Base-by-base conservation (phyloP, 2,888 invertebrate species). In the Diabrotica balteata region DNA sequence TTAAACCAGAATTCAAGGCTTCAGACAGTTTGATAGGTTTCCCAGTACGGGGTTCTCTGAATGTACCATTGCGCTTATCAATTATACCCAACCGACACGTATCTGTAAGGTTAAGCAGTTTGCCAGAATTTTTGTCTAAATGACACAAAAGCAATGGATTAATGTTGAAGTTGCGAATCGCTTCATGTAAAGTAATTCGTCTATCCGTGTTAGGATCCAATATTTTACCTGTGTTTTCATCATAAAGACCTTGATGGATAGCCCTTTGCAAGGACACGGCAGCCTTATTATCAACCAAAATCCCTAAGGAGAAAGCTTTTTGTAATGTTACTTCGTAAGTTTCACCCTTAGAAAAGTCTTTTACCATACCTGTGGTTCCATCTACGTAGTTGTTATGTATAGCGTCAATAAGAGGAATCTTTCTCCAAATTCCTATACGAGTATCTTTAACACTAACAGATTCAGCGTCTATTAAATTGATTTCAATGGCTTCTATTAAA, bases 191-290 rank as follows among this genome's bases (percentile, higher is more conserved):
- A 2, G 94, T 94, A 5, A 96, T 90, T 77, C 91, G 89, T 69
- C 92, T 88, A 55, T 92, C 91, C 4, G 91, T 93, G 67, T 89
- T 88, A 0, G 93, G 92, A 84, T 97, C 96, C 49, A 91, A 88
- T 60, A 97, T 89, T 86, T 93, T 94, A 9, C 95, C 94, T 0
- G 90, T 90, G 68, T 86, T 87, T 68, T 93, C 92, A 75, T 95
- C 93, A 79, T 95, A 95, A 0, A 95, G 85, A 2, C 95, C 95
- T 84, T 94, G 92, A 81, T 94, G 94, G 62, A 96, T 88, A 0
- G 94, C 93, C 78, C 94, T 87, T 80, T 95, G 95, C 46, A 95
- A 83, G 10, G 94, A 94, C 32, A 95, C 89, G 0, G 94, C 91
- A 8, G 92, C 92, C 82, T 92, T 91, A 73, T 90, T 91, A 79